Percentiles rank a stretch among this genome's conserved stretches.
Conservation (phyloP, 2,797 vertebrate genomes). For the Pagetopsis macropterus region DNA sequence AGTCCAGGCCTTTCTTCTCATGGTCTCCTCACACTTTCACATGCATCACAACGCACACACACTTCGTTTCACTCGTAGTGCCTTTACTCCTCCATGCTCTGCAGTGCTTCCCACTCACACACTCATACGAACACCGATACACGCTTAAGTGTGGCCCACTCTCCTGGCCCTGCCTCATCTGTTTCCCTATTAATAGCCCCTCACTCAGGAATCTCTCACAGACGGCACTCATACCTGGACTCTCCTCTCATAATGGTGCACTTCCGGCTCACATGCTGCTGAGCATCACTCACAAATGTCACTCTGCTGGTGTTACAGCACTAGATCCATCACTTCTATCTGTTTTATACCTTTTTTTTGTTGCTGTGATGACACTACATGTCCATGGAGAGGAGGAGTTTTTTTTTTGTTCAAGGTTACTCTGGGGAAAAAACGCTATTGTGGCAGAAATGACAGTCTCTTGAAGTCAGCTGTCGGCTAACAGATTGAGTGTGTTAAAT, state of each 20-base stretch:
- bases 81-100: slow-evolving; percentile 19
- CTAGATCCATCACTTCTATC: slow-evolving; percentile 20
- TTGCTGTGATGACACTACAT: slow-evolving; percentile 19
- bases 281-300: slow-evolving; percentile 64
- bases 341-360: background rate
- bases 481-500: slow-evolving; percentile 62
- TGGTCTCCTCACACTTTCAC: slow-evolving; percentile 19
- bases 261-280: slow-evolving; percentile 57
- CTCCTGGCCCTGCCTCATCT: slow-evolving; percentile 63
- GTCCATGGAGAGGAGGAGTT: slow-evolving; percentile 23
- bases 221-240: slow-evolving; percentile 52
- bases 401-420: slow-evolving; percentile 73
- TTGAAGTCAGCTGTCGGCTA: slow-evolving; percentile 72
- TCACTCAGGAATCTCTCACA: slow-evolving; percentile 71
- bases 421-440: slow-evolving; percentile 58
- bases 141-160: slow-evolving; percentile 58
- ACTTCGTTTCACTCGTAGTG: slow-evolving; percentile 7
- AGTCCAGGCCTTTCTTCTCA: slow-evolving; percentile 42
- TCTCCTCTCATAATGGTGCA: slow-evolving; percentile 56
- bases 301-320: slow-evolving; percentile 24
- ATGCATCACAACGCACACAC: background rate
- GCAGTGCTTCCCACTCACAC: slow-evolving; percentile 25
- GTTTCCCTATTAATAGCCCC: slow-evolving; percentile 75
- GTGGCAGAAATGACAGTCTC: slow-evolving; percentile 67
- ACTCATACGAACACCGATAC: slow-evolving; percentile 44